phyloP scores from a whole-genome alignment of 2,113 vertebrate genomes.

The Mesembrinibis cayennensis region DNA sequence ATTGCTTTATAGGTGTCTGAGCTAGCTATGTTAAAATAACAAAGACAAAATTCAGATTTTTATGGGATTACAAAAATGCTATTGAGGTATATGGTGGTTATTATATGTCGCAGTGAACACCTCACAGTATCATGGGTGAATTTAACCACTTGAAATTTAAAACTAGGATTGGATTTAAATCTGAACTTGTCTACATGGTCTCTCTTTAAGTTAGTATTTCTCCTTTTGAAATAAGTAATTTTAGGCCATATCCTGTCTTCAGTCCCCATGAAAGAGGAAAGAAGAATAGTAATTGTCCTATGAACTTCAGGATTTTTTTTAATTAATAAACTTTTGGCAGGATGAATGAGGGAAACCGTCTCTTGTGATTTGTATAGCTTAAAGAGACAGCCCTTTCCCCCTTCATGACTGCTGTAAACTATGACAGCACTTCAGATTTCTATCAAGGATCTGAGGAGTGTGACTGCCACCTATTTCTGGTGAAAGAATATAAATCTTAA shows the following conservation, averaged over 20 bases:
- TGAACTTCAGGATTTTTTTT: neutral
- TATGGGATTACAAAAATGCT: neutral
- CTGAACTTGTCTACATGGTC: neutral
- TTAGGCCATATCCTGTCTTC: neutral
- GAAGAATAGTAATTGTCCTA: neutral
- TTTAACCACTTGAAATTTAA: neutral
- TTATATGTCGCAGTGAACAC: neutral
- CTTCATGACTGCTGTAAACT: constrained; percentile 33
- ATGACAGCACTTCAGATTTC: constrained; percentile 29
- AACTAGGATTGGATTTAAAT: neutral
- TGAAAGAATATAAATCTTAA: constrained; percentile 43
- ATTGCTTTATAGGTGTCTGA: neutral
- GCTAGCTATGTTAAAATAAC: neutral
- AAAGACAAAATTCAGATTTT: neutral
- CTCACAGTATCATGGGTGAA: neutral
- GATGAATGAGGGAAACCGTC: neutral
- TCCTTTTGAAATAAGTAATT: neutral
- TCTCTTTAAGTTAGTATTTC: neutral
- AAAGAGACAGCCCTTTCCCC: constrained; percentile 13
- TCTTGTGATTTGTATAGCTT: constrained; percentile 12
- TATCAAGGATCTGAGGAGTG: neutral
- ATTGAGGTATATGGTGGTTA: neutral
- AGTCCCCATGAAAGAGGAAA: neutral
- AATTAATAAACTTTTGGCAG: neutral
- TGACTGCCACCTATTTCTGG: constrained; percentile 15